A percentile compares a stretch with the other conserved stretches of the same genome.
Evolutionary conservation across 2,113 vertebrate species (phyloP).

Genomic region (Pithys albifrons): DNA sequence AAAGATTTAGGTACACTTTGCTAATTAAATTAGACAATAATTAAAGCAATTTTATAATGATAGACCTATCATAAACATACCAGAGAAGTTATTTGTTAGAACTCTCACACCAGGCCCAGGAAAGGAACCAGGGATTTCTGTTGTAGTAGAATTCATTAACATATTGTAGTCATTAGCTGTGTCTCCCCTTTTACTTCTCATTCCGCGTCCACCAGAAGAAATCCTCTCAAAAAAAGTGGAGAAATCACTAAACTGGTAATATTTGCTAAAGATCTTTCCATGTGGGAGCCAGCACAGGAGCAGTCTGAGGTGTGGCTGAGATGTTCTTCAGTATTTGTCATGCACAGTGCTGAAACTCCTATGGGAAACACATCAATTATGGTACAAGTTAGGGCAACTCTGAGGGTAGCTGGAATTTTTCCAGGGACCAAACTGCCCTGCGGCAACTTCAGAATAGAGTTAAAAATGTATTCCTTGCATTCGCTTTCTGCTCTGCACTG

Average conservation of each 20-base stretch:
- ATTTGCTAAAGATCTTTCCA: background rate
- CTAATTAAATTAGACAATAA: background rate
- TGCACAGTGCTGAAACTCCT: background rate
- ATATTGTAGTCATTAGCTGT: background rate
- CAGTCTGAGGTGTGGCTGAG: background rate
- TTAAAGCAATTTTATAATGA: background rate
- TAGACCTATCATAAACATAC: background rate
- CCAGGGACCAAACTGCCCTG: background rate
- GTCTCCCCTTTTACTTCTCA: background rate
- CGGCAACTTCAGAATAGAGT: background rate
- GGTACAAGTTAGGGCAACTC: slow-evolving; percentile 11
- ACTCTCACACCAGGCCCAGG: background rate
- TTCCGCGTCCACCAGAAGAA: background rate
- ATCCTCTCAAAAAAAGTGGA: background rate
- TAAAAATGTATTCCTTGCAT: background rate
- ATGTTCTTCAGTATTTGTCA: background rate
- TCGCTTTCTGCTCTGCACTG: background rate
- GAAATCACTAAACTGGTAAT: background rate
- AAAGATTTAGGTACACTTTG: background rate
- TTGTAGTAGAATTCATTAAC: background rate
- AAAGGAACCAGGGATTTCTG: background rate
- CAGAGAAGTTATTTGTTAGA: background rate
- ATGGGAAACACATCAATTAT: background rate
- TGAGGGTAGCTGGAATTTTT: background rate
- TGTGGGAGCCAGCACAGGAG: background rate